A percentile compares a stretch with the other conserved stretches of the same genome.
Evolutionary conservation across 1,140 invertebrate genomes (phyloP).

Genomic region (Cydia fagiglandana): DNA sequence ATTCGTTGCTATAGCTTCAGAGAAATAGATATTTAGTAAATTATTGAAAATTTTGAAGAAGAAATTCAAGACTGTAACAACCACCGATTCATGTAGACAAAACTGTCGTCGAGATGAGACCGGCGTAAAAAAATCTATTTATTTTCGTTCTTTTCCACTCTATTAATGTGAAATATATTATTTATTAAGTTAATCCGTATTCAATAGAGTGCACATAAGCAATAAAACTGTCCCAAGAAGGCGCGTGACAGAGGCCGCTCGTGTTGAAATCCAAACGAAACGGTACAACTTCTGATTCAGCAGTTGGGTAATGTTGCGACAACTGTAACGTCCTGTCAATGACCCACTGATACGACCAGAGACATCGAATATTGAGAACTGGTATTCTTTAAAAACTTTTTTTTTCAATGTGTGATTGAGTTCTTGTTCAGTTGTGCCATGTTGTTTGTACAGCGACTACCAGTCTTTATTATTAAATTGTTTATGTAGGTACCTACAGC

Average conservation of each 20-base stretch:
- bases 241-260: conserved; percentile 14
- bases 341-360: conserved; percentile 22
- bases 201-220: neutral
- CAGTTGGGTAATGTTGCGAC: conserved; percentile 7
- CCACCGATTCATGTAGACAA: neutral
- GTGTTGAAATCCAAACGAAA: conserved; percentile 2
- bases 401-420: too few relatives aligned
- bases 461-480: conserved; percentile 1
- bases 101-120: neutral
- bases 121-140: neutral
- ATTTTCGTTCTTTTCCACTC: neutral
- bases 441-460: neutral
- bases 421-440: too few relatives aligned
- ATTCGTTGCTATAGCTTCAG: too few relatives aligned
- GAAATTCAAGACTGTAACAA: too few relatives aligned
- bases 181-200: conserved; percentile 11
- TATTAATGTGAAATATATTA: neutral
- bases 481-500: neutral
- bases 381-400: too few relatives aligned
- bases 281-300: conserved; percentile 15
- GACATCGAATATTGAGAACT: neutral
- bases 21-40: too few relatives aligned
- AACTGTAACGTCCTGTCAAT: conserved; percentile 23
- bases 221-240: conserved; percentile 22
- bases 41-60: too few relatives aligned